These are phyloP conservation scores for Bimastos eiseni DNA, from an alignment of 2,888 invertebrate genomes.

Conservation along the genomic window DNA sequence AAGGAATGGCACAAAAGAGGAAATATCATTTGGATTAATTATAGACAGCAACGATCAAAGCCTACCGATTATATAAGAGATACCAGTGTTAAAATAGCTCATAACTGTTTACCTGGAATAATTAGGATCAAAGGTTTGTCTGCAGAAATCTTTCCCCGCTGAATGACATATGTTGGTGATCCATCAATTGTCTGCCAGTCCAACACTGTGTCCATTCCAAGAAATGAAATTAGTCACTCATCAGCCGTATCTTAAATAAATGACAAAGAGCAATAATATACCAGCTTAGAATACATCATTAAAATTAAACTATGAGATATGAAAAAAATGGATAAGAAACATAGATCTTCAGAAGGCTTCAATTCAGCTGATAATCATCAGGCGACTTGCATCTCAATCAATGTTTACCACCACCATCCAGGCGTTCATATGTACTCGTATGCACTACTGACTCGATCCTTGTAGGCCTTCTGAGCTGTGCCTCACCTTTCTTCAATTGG, in stretches of 20 bases:
- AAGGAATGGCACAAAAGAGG: background rate
- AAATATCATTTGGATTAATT: background rate
- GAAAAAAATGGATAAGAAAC: too few relatives aligned
- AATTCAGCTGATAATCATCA: too few relatives aligned
- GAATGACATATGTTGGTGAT: background rate
- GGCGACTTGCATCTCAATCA: too few relatives aligned
- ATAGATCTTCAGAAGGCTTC: background rate
- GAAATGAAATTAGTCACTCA: background rate
- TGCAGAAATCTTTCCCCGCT: background rate
- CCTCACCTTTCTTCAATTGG: too few relatives aligned
- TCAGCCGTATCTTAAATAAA: background rate
- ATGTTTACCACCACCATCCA: too few relatives aligned
- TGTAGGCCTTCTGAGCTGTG: too few relatives aligned
- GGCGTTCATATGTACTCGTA: too few relatives aligned
- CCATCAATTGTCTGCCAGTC: background rate
- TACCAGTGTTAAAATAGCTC: background rate
- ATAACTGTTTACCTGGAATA: slow-evolving; percentile 9
- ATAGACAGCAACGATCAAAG: background rate
- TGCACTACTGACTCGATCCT: too few relatives aligned
- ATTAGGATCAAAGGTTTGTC: background rate
- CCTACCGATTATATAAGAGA: background rate
- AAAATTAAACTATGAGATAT: background rate
- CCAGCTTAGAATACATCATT: background rate
- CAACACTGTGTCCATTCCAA: background rate
- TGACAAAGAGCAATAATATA: background rate